These are phyloP conservation scores for Andrena bucephala DNA, from an alignment of 2,888 invertebrate genomes.

Conservation along the genomic window DNA sequence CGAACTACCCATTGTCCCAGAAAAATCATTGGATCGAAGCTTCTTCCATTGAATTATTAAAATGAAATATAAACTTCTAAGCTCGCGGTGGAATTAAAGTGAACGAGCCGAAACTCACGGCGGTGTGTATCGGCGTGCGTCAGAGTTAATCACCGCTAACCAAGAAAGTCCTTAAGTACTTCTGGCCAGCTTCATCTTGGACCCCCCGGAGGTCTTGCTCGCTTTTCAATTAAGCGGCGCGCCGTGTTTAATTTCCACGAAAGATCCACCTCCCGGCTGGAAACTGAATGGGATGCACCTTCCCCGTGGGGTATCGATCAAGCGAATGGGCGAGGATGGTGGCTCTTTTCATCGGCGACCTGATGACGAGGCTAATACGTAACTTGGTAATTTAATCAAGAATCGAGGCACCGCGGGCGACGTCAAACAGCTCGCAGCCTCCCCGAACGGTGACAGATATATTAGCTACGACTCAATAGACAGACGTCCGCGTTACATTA, in stretches of 20 bases:
- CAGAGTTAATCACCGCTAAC: conserved; percentile 58
- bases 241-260: conserved; percentile 69
- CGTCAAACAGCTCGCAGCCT: conserved; percentile 74
- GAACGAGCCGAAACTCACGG: not conserved
- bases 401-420: conserved; percentile 70
- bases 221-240: conserved; percentile 70
- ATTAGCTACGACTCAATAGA: conserved; percentile 83
- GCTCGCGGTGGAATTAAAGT: not conserved
- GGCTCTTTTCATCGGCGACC: conserved; percentile 43
- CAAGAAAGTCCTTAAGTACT: conserved; percentile 60
- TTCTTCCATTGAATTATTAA: no score
- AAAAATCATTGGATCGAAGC: no score
- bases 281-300: conserved; percentile 53
- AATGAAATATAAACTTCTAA: not conserved
- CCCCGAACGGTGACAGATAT: conserved; percentile 80
- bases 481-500: conserved; percentile 82
- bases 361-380: conserved; percentile 61
- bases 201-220: conserved; percentile 41
- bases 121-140: conserved; percentile 42
- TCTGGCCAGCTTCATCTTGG: conserved; percentile 39
- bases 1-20: no score
- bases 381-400: conserved; percentile 82
- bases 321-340: conserved; percentile 18
- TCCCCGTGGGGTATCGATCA: conserved; percentile 60
- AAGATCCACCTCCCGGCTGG: conserved; percentile 51